Conservation (phyloP, 2,113 vertebrate species). For the Jacana jacana region DNA sequence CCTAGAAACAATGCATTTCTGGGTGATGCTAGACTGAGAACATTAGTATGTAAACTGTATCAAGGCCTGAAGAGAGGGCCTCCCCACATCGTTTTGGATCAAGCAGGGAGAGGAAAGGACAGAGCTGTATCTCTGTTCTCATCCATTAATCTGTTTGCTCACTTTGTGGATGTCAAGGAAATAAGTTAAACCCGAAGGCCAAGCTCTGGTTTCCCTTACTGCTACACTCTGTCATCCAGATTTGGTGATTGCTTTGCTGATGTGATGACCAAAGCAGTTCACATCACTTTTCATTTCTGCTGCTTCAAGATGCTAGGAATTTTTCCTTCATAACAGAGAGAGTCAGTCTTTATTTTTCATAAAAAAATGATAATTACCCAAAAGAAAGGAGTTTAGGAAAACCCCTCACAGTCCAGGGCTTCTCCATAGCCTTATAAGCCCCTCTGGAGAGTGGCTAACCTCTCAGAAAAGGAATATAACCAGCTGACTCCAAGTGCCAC, state of each 20-base stretch:
- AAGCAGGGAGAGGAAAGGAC: not conserved
- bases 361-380: not conserved
- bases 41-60: not conserved
- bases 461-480: slow-evolving; percentile 51
- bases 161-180: not conserved
- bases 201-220: not conserved
- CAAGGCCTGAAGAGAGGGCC: not conserved
- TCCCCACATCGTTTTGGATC: not conserved
- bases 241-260: not conserved
- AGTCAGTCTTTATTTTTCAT: not conserved
- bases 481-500: slow-evolving; percentile 66
- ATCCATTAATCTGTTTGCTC: not conserved
- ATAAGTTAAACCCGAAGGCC: not conserved
- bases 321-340: not conserved
- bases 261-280: not conserved
- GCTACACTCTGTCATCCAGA: not conserved
- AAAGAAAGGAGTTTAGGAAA: not conserved
- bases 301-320: not conserved
- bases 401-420: not conserved
- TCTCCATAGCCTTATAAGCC: not conserved
- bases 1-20: not conserved
- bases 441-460: slow-evolving; percentile 22
- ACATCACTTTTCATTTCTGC: not conserved
- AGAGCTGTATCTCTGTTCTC: not conserved
- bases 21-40: not conserved